Base-by-base conservation (phyloP, 2,797 vertebrate genomes). In the Peromyscus aztecus region DNA sequence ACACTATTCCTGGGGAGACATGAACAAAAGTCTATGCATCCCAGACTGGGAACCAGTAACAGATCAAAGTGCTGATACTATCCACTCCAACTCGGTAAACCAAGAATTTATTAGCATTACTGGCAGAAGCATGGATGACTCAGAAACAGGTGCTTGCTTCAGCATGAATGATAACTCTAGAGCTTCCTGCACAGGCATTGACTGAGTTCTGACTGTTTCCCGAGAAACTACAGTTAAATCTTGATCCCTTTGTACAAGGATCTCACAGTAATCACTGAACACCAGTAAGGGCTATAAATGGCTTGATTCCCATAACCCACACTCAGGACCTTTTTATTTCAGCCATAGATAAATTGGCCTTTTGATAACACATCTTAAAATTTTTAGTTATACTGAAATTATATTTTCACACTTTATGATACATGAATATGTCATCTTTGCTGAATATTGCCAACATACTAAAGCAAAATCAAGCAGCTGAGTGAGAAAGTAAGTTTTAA, bases 281-380 rank as follows among this genome's bases (percentile, higher is more conserved):
- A 95, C 91, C 77, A 96, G 0, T 92, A 95, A 89, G 52, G 27
- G 17, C 69, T 46, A 86, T 96, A 95, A 92, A 92, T 95, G 94
- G 73, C n/a, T 75, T 43, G 93, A 37, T 93, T 75, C 57, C 24
- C 10, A 96, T 93, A 89, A 83, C 40, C 89, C 43, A 89, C 10
- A 55, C 61, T n/a, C 46, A 49, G 43, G 65, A 71, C 59, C 57
- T 49, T 89, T 97, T n/a, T 49, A 21, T 92, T 96, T 89, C 40
- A 94, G 46, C 4, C 37, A 77, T 63, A 61, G 0, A 80, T 57
- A 97, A 94, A 94, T 87, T 95, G 92, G 52, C 11, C 92, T 93
- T 97, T 91, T 84, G 69, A 92, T 52, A 95, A 55, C 67, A 90
- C 90, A 34, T 90, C 61, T 96, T 93, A 94, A 91, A 78, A 92